These are phyloP conservation scores for Drosophila sp. DNA, from an alignment of 1,140 invertebrate genomes.

Conservation along the genomic window DNA sequence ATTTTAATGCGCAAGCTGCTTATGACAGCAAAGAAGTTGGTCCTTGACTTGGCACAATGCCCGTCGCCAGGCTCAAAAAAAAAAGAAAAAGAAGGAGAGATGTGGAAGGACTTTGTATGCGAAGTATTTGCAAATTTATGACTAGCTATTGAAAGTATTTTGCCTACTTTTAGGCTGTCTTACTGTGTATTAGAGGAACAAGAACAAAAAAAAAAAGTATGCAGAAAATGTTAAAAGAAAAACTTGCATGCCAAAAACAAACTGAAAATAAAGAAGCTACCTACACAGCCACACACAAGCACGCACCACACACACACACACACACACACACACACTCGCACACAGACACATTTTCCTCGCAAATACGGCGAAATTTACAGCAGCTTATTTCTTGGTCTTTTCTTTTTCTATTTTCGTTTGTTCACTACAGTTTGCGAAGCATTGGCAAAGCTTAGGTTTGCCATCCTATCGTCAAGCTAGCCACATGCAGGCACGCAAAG, in stretches of 20 bases:
- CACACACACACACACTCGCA: neutral
- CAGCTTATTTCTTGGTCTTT: neutral
- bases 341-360: neutral
- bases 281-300: constrained; percentile 12
- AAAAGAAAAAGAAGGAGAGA: neutral
- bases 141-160: constrained; percentile 43
- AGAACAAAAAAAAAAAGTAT: constrained; percentile 15
- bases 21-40: constrained; percentile 15
- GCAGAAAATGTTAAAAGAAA: constrained; percentile 1
- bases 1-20: constrained; percentile 52
- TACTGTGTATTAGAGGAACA: constrained; percentile 34
- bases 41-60: constrained; percentile 20
- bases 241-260: constrained; percentile 38
- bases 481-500: constrained; percentile 68
- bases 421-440: constrained; percentile 39
- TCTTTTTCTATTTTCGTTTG: neutral
- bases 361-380: neutral
- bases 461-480: constrained; percentile 52
- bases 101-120: constrained; percentile 54
- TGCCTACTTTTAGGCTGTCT: constrained; percentile 34
- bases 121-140: constrained; percentile 71
- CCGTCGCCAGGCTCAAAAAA: constrained; percentile 33
- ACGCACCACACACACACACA: neutral
- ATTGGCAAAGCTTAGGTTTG: constrained; percentile 25
- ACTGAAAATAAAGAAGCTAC: constrained; percentile 27